These are phyloP conservation scores for Lochmaea capreae DNA, from an alignment of 2,888 invertebrate genomes.

Conservation along the genomic window DNA sequence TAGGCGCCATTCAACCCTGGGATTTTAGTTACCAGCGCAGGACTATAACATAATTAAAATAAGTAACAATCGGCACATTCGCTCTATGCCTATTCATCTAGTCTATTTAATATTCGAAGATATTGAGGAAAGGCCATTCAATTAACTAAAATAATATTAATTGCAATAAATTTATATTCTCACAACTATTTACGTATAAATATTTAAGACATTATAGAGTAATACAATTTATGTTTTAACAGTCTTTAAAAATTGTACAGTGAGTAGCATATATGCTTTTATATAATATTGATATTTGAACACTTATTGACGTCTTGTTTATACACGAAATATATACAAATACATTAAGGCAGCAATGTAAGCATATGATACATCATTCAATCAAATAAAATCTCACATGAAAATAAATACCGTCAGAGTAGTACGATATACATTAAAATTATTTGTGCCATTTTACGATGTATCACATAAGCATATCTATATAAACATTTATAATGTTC, in stretches of 20 bases:
- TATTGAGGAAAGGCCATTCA: background rate
- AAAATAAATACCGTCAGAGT: no score
- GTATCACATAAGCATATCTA: constrained; percentile 17
- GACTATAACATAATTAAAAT: no score
- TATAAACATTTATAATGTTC: background rate
- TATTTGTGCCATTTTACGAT: background rate
- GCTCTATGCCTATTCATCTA: no score
- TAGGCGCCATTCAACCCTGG: no score
- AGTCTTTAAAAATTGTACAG: constrained; percentile 34
- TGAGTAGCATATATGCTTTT: constrained; percentile 11
- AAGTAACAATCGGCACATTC: no score
- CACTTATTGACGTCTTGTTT: constrained; percentile 21
- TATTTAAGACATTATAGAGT: constrained; percentile 13
- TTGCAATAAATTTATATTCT: constrained; percentile 22
- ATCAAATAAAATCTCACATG: no score
- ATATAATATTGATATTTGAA: constrained; percentile 23
- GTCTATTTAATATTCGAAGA: background rate
- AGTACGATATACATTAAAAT: no score
- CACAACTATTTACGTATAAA: constrained; percentile 19
- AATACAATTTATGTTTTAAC: constrained; percentile 24
- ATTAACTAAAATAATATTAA: background rate
- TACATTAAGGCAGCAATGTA: constrained; percentile 45
- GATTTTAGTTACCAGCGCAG: no score
- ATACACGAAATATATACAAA: constrained; percentile 40
- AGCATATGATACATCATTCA: constrained; percentile 35